Percentiles rank a stretch among this genome's conserved stretches.
Conservation (phyloP, 2,888 invertebrate species). For the Hirtodrosophila confusa region DNA sequence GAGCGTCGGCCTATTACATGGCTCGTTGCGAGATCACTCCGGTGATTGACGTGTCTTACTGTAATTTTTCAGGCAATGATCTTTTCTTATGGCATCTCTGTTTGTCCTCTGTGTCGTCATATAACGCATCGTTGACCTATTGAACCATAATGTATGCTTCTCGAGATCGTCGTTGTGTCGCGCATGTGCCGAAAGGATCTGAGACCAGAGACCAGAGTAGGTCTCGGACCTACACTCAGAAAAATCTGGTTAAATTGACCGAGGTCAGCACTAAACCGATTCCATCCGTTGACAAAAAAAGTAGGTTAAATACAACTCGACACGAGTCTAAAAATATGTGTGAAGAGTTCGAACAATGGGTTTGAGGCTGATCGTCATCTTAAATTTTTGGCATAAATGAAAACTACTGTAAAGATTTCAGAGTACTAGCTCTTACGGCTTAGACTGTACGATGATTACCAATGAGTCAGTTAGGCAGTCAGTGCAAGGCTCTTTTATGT, state of each 20-base stretch:
- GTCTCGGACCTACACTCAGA: constrained; percentile 6
- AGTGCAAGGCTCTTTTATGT: too few species aligned
- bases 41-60: constrained; percentile 78
- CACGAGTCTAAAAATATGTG: too few species aligned
- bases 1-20: constrained; percentile 67
- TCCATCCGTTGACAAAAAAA: too few species aligned
- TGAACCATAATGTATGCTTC: constrained; percentile 76
- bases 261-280: too few species aligned
- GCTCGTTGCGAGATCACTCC: constrained; percentile 70
- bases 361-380: too few species aligned
- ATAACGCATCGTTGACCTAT: constrained; percentile 84
- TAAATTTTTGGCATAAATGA: too few species aligned
- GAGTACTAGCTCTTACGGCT: too few species aligned
- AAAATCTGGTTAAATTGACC: too few species aligned
- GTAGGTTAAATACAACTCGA: too few species aligned
- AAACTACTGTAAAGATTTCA: too few species aligned
- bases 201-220: constrained; percentile 23
- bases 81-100: constrained; percentile 54
- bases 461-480: not conserved
- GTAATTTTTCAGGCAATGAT: constrained; percentile 79
- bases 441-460: constrained; percentile 3
- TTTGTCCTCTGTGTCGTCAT: constrained; percentile 49
- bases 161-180: constrained; percentile 24
- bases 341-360: too few species aligned
- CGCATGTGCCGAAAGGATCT: constrained; percentile 77